Base-by-base conservation (phyloP, 1,140 invertebrate species). In the Mesaphorura yosii region DNA sequence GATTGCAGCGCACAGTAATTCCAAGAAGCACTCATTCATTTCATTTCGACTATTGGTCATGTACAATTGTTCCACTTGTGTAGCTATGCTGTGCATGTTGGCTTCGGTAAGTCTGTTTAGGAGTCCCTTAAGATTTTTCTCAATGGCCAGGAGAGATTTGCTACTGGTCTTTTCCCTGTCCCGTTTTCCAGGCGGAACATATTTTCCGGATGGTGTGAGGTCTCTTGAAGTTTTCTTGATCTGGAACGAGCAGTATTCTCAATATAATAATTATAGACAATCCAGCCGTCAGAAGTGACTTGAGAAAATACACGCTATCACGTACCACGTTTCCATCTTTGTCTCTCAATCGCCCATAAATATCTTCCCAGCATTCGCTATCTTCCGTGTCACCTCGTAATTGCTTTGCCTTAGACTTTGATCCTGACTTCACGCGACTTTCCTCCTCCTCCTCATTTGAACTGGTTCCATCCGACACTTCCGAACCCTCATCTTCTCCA, bases 81-180 rank as follows among this genome's bases (percentile, higher is more conserved):
- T 65, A 26, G 79, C 73, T 55, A 94, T 90, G 63, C 76, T 80
- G 62, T 87, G 82, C 67, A 95, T 82, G 67, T 94, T 95, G 29
- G 79, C 79, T 67, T 90, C 87, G 14, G 88, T 82, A 28, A 94
- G 70, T 65, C 88, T 81, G 72, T 95, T 95, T 1, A 95, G 68
- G 5, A 86, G 70, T 55, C 90, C 89, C 71, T 94, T 93, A 39
- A 93, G 69, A 69, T 86, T 81, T 66, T 81, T 81, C 64, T 77
- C 79, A 1, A 94, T n/a, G n/a, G n/a, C n/a, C n/a, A n/a, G n/a
- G n/a, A n/a, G n/a, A n/a, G n/a, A 19, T 70, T 68, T 42, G 67
- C 70, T 14, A 61, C 66, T 22, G 46, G 71, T 68, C 58, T 73
- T 70, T 20, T 73, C 56, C 48, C 72, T 64, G 7, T 72, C 71